These are phyloP conservation scores for Onthophagus taurus DNA, from an alignment of 1,140 invertebrate species.

Conservation along the genomic window DNA sequence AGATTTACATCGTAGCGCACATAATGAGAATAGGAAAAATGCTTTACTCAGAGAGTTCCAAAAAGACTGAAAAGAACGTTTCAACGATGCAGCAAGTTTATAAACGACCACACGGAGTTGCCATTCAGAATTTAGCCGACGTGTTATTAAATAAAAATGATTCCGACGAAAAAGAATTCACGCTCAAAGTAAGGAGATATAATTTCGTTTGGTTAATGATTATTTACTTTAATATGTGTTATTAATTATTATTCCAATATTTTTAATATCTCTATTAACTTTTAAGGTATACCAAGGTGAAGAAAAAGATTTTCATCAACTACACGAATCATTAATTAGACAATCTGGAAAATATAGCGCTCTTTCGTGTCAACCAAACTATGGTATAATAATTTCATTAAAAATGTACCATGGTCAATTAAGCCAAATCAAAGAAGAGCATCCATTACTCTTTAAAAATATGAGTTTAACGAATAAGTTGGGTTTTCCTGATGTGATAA, in stretches of 20 bases:
- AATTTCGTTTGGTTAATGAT: neutral
- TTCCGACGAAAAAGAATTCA: constrained; percentile 60
- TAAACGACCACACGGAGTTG: constrained; percentile 74
- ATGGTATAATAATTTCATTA: constrained; percentile 64
- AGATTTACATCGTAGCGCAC: constrained; percentile 79
- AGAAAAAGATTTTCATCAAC: constrained; percentile 83
- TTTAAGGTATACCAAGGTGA: constrained; percentile 71
- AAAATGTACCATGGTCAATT: constrained; percentile 68
- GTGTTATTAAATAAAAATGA: constrained; percentile 49
- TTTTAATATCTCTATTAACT: too few species aligned
- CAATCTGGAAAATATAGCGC: constrained; percentile 74
- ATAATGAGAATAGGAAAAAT: constrained; percentile 82
- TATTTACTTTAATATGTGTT: neutral
- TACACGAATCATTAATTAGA: constrained; percentile 82
- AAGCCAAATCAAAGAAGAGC: constrained; percentile 60
- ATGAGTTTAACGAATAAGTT: constrained; percentile 78
- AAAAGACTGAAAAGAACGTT: constrained; percentile 47
- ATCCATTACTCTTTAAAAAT: constrained; percentile 72
- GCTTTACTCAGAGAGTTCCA: constrained; percentile 68
- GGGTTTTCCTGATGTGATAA: constrained; percentile 90
- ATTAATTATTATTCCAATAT: too few species aligned
- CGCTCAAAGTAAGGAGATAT: constrained; percentile 31
- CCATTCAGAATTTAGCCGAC: constrained; percentile 59
- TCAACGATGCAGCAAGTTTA: constrained; percentile 47
- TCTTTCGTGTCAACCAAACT: constrained; percentile 61